A percentile compares a stretch with the other conserved stretches of the same genome.
Conservation (phyloP, 2,888 invertebrate species). For the Epinotia brunnichana region DNA sequence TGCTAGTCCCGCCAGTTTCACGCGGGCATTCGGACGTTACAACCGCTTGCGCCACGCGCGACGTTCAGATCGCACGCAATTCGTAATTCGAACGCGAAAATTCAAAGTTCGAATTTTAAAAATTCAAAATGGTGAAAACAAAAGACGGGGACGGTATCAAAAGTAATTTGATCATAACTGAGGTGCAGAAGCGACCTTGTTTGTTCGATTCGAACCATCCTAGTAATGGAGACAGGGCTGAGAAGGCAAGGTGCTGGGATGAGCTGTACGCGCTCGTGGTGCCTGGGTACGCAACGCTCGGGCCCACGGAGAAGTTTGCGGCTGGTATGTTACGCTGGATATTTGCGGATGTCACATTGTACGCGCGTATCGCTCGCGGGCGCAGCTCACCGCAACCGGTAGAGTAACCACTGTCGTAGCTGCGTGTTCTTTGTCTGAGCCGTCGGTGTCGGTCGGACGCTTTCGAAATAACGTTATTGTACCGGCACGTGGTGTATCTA, state of each 20-base stretch:
- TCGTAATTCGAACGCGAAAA: conserved; percentile 47
- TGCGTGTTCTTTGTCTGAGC: conserved; percentile 78
- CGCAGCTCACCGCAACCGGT: conserved; percentile 28
- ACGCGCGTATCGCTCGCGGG: conserved; percentile 12
- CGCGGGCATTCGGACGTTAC: conserved; percentile 73
- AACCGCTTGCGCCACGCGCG: conserved; percentile 57
- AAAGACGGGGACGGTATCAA: conserved; percentile 76
- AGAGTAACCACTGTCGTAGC: conserved; percentile 20
- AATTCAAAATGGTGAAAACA: conserved; percentile 68
- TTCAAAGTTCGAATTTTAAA: conserved; percentile 45
- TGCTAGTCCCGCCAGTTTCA: conserved; percentile 71
- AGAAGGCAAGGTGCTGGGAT: conserved; percentile 78
- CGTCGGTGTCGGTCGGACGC: conserved; percentile 58
- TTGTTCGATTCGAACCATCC: conserved; percentile 75
- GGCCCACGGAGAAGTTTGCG: conserved; percentile 70
- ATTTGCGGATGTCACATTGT: conserved; percentile 62
- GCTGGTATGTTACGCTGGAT: conserved; percentile 72
- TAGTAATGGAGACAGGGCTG: conserved; percentile 74
- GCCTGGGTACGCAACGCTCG: conserved; percentile 73
- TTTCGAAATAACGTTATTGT: conserved; percentile 66
- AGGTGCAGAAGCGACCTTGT: conserved; percentile 75
- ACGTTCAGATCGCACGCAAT: conserved; percentile 44
- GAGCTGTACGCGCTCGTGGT: conserved; percentile 77
- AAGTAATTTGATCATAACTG: conserved; percentile 71
- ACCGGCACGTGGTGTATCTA: conserved; percentile 48